Evolutionary conservation across 2,888 invertebrate genomes (phyloP), one percentile per base, ranked within the genome.

Genomic region (Zygothrica quintamaculata): DNA sequence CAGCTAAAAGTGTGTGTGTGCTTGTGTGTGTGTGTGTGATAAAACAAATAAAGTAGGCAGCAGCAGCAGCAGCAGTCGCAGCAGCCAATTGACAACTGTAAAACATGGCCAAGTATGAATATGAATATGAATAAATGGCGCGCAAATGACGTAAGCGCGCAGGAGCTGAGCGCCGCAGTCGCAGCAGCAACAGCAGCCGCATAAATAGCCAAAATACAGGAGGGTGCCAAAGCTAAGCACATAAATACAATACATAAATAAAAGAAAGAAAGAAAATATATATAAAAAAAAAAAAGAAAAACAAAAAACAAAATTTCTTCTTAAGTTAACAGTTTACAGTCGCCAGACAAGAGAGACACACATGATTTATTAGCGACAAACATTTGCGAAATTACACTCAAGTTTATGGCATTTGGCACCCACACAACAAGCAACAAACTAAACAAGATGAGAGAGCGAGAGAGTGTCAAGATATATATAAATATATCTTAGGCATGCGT

Each of bases 31-130:
- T 44, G 15, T 58, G 44, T 31, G 12, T 26, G 55, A 52, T 51
- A 53, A 36, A 47, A 46, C n/a, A n/a, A 16, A 29, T 4, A 9
- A 29, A 4, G 13, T 15, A 33, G 18, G 46, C 43, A 59, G 39
- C 31, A 37, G 9, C 40, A 36, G 18, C n/a, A 50, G 39, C 48
- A 48, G 46, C 56, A 22, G 31, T 42, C 47, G 50, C 71, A 71
- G 59, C 59, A 59, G 56, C 68, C 78, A 61, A 80, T 81, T 80
- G 85, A 82, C 80, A 80, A 85, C 76, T 75, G 78, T 81, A 78
- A 82, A 75, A 85, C 82, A 78, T 78, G 65, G 65, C 76, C 76
- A 84, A 68, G 66, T 70, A 61, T 65, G 64, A 29, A 29, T 79
- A 62, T 40, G 48, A 53, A 66, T 57, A 67, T 37, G 62, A 39